Conservation (phyloP, 2,888 invertebrate genomes). For the Drosophila siamana region DNA sequence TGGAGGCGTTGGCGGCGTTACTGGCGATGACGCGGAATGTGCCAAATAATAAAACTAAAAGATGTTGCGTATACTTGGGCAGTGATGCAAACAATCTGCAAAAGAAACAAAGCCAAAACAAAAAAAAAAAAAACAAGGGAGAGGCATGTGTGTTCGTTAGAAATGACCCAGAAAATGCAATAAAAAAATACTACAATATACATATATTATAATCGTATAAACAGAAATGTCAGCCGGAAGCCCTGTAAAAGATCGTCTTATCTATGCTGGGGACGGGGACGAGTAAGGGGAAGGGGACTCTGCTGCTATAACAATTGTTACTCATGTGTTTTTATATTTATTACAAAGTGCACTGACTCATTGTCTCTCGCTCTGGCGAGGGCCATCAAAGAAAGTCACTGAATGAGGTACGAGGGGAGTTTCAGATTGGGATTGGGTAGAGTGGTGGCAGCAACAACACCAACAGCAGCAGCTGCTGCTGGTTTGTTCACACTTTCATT, state of each 20-base stretch:
- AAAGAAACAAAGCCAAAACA: conserved; percentile 46
- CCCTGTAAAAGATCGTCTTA: conserved; percentile 46
- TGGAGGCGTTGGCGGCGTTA: conserved; percentile 94
- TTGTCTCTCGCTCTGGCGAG: conserved; percentile 37
- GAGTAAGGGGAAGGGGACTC: background rate
- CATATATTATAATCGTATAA: conserved; percentile 20
- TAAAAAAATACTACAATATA: conserved; percentile 16
- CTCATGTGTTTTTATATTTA: conserved; percentile 54
- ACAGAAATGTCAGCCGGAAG: conserved; percentile 46
- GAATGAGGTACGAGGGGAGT: conserved; percentile 1
- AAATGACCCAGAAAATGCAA: conserved; percentile 28
- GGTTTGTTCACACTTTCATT: conserved; percentile 78
- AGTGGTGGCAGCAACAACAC: conserved; percentile 28
- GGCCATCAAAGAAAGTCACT: conserved; percentile 60
- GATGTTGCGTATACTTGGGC: conserved; percentile 95
- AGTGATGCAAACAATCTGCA: conserved; percentile 94
- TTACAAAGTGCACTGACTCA: conserved; percentile 76
- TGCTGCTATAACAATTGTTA: conserved; percentile 38
- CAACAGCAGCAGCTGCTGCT: conserved; percentile 41
- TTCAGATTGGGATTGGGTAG: conserved; percentile 21
- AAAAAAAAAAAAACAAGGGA: conserved; percentile 32
- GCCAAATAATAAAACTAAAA: conserved; percentile 97
- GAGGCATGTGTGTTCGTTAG: conserved; percentile 13
- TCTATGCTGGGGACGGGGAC: conserved; percentile 31
- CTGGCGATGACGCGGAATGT: conserved; percentile 98